A percentile compares a stretch with the other conserved stretches of the same genome.
phyloP scores from a whole-genome alignment of 2,113 vertebrate species.

The Trinectes maculatus region DNA sequence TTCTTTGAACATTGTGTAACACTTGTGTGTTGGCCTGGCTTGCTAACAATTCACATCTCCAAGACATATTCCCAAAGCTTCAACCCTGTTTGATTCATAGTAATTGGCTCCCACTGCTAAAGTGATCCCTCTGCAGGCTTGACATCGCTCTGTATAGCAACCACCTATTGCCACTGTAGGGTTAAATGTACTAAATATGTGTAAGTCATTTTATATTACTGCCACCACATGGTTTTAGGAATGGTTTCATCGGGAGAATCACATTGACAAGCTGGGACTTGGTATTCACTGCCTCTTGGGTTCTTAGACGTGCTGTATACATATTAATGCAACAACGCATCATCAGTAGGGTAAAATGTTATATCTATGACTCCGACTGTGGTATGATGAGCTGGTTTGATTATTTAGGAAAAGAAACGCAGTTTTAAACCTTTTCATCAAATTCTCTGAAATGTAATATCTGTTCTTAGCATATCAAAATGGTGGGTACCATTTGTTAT shows the following conservation, averaged over 20 bases:
- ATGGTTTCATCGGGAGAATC: constrained; percentile 3
- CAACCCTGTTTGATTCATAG: constrained; percentile 31
- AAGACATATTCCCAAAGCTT: constrained; percentile 30
- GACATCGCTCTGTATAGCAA: constrained; percentile 11
- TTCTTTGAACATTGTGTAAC: constrained; percentile 19
- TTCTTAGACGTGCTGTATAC: constrained; percentile 6
- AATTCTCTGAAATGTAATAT: no score
- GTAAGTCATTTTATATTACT: constrained; percentile 8
- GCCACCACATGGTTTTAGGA: constrained; percentile 8
- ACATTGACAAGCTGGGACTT: background rate
- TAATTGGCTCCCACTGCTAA: constrained; percentile 38
- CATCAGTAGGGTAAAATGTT: no score
- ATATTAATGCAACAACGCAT: constrained; percentile 45
- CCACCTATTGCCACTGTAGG: constrained; percentile 1
- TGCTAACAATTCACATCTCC: constrained; percentile 29
- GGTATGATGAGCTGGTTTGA: no score
- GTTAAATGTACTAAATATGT: constrained; percentile 13
- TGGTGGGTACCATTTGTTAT: no score
- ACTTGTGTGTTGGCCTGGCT: constrained; percentile 13
- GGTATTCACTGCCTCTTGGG: background rate
- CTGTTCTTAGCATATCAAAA: no score
- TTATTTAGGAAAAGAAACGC: no score
- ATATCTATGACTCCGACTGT: no score
- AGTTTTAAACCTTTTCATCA: no score
- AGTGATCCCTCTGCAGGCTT: constrained; percentile 19